phyloP scores from a whole-genome alignment of 1,140 invertebrate species.

The Euura saliciscinereae region DNA sequence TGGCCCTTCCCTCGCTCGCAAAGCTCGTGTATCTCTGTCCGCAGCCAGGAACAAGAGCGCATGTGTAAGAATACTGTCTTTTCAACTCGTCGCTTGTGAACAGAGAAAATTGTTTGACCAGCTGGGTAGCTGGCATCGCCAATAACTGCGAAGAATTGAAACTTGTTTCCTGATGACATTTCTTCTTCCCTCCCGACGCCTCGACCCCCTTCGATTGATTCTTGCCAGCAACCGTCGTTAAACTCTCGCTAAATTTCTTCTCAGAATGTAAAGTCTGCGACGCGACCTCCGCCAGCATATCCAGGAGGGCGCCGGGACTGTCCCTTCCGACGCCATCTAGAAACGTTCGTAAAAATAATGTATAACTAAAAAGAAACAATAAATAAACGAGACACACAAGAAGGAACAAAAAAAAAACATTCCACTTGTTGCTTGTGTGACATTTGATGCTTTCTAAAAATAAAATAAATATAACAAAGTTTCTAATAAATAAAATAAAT shows the following conservation, averaged over 20 bases:
- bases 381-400: no score
- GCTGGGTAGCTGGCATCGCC: constrained; percentile 59
- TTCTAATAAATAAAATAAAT: background rate
- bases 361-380: background rate
- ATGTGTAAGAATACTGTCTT: constrained; percentile 64
- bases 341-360: no score
- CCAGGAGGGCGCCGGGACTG: constrained; percentile 54
- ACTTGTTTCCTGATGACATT: constrained; percentile 43
- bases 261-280: constrained; percentile 60
- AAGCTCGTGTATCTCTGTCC: constrained; percentile 63
- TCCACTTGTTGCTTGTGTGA: constrained; percentile 8
- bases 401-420: constrained; percentile 12
- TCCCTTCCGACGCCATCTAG: constrained; percentile 46
- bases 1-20: constrained; percentile 64
- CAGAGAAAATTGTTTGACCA: constrained; percentile 65
- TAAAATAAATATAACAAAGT: background rate
- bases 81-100: constrained; percentile 64
- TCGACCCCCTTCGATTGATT: background rate
- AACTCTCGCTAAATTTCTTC: constrained; percentile 39
- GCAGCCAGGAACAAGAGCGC: constrained; percentile 59
- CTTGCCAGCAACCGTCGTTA: constrained; percentile 24
- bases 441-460: constrained; percentile 18
- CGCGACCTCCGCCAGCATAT: constrained; percentile 63
- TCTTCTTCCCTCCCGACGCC: constrained; percentile 22
- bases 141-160: constrained; percentile 59